A percentile compares a stretch with the other conserved stretches of the same genome.
These are phyloP conservation scores for Mormoops blainvillei DNA, from an alignment of 2,113 vertebrate genomes.

Conservation along the genomic window DNA sequence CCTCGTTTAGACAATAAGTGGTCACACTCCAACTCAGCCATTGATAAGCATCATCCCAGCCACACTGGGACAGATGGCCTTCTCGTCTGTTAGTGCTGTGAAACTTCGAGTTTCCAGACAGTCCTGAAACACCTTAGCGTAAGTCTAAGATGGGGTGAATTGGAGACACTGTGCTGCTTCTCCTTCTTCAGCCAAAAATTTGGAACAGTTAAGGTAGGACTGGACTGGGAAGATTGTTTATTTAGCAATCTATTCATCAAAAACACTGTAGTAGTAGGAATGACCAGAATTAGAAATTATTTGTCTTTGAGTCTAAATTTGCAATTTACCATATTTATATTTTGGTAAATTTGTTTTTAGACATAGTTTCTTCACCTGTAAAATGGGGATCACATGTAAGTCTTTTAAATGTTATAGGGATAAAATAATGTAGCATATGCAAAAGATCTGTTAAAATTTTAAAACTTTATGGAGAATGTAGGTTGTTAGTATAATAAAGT, in stretches of 20 bases:
- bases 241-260: not conserved
- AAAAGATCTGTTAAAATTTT: not conserved
- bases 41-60: not conserved
- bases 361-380: not conserved
- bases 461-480: not conserved
- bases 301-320: not conserved
- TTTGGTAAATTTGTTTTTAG: not conserved
- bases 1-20: not conserved
- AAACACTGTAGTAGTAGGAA: not conserved
- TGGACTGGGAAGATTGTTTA: not conserved
- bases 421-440: not conserved
- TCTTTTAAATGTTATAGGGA: not conserved
- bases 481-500: not conserved
- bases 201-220: not conserved
- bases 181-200: not conserved
- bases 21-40: not conserved
- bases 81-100: not conserved
- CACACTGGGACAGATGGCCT: not conserved
- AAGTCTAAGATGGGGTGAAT: not conserved
- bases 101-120: not conserved
- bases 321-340: not conserved
- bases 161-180: not conserved
- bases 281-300: not conserved
- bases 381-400: not conserved
- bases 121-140: not conserved